These are phyloP conservation scores for Chaetophractus vellerosus DNA, from an alignment of 2,797 vertebrate species.

Conservation along the genomic window DNA sequence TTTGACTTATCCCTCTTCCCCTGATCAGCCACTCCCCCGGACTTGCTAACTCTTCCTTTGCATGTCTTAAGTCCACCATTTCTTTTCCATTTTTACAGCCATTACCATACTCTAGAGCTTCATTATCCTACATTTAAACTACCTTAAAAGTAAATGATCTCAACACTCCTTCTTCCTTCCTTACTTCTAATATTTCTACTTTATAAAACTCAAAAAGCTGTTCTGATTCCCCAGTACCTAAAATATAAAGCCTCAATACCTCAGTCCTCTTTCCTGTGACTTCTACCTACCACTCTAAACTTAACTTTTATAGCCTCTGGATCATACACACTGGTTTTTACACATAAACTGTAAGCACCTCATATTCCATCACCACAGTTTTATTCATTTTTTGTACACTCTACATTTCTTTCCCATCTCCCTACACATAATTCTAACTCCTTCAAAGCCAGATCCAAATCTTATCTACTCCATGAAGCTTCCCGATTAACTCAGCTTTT, in stretches of 20 bases:
- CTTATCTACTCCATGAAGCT: conserved; percentile 6
- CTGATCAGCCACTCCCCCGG: not conserved
- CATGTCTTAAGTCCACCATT: not conserved
- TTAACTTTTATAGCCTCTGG: not conserved
- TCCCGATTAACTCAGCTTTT: not conserved
- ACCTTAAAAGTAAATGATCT: not conserved
- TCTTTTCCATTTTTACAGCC: conserved; percentile 5
- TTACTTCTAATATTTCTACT: conserved; percentile 8
- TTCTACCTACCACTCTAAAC: not conserved
- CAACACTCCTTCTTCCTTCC: conserved; percentile 3
- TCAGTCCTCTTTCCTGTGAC: not conserved
- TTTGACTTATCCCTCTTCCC: not conserved
- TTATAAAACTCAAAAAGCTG: conserved; percentile 24
- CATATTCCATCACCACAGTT: not conserved
- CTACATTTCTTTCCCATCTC: not conserved
- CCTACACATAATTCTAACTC: not conserved
- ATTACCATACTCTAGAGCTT: not conserved
- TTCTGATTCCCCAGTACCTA: conserved; percentile 21
- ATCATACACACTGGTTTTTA: conserved; percentile 53
- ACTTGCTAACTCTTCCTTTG: conserved; percentile 8
- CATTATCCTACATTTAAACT: not conserved
- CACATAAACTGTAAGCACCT: not conserved
- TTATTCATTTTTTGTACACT: not conserved
- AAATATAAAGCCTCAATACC: conserved; percentile 25
- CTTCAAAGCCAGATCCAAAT: conserved; percentile 43